A percentile compares a stretch with the other conserved stretches of the same genome.
Conservation (phyloP, 2,888 invertebrate species). For the Mechanitis messenoides region DNA sequence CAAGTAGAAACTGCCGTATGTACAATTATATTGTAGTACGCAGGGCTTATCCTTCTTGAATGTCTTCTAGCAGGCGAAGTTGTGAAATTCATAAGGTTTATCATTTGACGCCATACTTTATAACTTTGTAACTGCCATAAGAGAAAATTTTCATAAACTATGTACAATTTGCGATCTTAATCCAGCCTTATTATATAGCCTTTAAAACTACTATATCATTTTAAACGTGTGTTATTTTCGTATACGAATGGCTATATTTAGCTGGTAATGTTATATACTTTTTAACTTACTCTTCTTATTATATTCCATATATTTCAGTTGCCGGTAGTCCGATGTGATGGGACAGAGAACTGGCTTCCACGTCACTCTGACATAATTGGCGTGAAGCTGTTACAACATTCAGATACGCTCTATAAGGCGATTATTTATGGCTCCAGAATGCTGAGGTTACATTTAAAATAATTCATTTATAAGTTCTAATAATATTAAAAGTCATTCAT, state of each 20-base stretch:
- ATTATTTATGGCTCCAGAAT: constrained; percentile 37
- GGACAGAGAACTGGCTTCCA: constrained; percentile 4
- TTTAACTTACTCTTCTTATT: not conserved
- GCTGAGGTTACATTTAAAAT: constrained; percentile 11
- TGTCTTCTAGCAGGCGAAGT: constrained; percentile 10
- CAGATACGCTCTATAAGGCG: constrained; percentile 35
- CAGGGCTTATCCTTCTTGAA: not conserved
- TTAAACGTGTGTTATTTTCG: too few relatives aligned
- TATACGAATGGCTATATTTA: not conserved
- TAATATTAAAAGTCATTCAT: not conserved
- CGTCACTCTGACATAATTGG: constrained; percentile 38
- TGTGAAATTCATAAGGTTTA: constrained; percentile 14
- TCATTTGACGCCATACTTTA: constrained; percentile 20
- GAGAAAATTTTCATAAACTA: constrained; percentile 21
- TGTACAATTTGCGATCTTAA: constrained; percentile 6
- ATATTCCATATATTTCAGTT: constrained; percentile 1
- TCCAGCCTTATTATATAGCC: not conserved
- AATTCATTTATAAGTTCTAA: constrained; percentile 6
- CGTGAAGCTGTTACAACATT: constrained; percentile 39
- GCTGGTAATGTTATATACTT: not conserved
- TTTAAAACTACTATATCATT: not conserved
- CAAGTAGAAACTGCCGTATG: not conserved
- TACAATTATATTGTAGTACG: too few relatives aligned
- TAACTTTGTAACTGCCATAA: constrained; percentile 16
- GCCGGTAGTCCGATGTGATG: constrained; percentile 6